Evolutionary conservation across 2,888 invertebrate genomes (phyloP).

Genomic region (Lordiphosa andalusiaca): DNA sequence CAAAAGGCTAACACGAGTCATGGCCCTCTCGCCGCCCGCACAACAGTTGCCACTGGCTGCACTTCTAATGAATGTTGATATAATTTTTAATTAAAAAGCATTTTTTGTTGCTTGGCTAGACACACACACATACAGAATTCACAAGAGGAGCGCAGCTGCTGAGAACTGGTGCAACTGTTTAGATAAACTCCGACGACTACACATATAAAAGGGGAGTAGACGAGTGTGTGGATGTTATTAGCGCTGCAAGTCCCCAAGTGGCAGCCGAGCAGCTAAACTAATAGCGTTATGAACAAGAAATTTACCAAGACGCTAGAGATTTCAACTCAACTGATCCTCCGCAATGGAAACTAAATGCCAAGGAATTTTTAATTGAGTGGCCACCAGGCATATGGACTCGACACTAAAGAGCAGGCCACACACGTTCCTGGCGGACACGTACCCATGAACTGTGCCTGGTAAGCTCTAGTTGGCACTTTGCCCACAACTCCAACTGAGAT

Average conservation of each 20-base stretch:
- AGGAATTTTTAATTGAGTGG: conserved; percentile 70
- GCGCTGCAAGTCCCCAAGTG: conserved; percentile 37
- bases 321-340: not conserved
- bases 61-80: conserved; percentile 50
- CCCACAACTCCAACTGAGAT: conserved; percentile 68
- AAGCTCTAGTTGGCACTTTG: conserved; percentile 56
- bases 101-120: conserved; percentile 39
- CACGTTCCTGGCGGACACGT: conserved; percentile 43
- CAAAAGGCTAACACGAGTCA: conserved; percentile 2
- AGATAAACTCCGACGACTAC: conserved; percentile 35
- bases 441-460: conserved; percentile 49
- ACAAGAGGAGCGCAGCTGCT: conserved; percentile 14
- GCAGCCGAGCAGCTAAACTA: conserved; percentile 3
- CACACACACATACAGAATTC: conserved; percentile 2
- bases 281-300: not conserved
- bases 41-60: conserved; percentile 28
- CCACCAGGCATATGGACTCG: conserved; percentile 24
- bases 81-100: conserved; percentile 71
- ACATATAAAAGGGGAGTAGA: conserved; percentile 10
- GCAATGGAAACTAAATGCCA: conserved; percentile 42
- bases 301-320: not conserved
- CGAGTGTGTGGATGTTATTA: conserved; percentile 45
- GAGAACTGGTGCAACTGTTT: conserved; percentile 49
- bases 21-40: conserved; percentile 7
- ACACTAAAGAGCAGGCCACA: conserved; percentile 23